A percentile compares a stretch with the other conserved stretches of the same genome.
phyloP scores from a whole-genome alignment of 1,140 invertebrate genomes.

The Aculops lycopersici region DNA sequence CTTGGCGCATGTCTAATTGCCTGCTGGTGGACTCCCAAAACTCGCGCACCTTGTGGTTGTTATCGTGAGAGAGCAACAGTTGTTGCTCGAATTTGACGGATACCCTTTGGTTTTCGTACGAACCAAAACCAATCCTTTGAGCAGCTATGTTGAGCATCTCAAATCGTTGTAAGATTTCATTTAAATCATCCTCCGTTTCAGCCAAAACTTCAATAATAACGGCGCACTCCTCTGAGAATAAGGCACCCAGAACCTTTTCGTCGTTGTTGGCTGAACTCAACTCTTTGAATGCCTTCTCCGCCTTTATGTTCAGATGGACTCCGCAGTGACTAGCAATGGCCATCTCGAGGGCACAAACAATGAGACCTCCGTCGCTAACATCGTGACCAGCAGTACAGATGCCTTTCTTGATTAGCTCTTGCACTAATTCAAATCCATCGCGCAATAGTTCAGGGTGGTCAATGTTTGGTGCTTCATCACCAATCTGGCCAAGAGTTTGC shows the following conservation, averaged over 20 bases:
- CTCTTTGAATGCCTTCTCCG: constrained; percentile 1
- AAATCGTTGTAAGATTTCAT: constrained; percentile 27
- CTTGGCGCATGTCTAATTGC: background rate
- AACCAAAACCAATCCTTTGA: constrained; percentile 29
- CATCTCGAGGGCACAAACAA: constrained; percentile 74
- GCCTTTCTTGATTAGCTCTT: constrained; percentile 36
- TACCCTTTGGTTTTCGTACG: constrained; percentile 14
- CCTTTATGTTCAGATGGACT: constrained; percentile 24
- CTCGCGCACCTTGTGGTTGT: background rate
- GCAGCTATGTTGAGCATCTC: constrained; percentile 26
- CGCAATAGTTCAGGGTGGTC: constrained; percentile 29
- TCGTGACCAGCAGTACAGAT: constrained; percentile 66
- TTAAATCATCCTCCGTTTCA: constrained; percentile 17
- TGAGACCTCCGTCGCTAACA: constrained; percentile 71
- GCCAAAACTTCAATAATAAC: constrained; percentile 53
- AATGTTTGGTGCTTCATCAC: constrained; percentile 42
- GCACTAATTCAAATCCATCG: constrained; percentile 43
- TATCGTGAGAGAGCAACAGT: background rate
- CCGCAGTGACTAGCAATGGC: constrained; percentile 62
- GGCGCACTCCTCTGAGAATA: constrained; percentile 71
- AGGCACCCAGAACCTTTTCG: constrained; percentile 14
- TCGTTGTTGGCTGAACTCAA: background rate
- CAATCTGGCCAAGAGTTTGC: constrained; percentile 57
- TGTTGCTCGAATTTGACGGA: background rate
- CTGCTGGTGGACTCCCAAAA: background rate